A percentile compares a stretch with the other conserved stretches of the same genome.
Evolutionary conservation across 1,140 invertebrate genomes (phyloP).

Genomic region (Whitmania pigra): DNA sequence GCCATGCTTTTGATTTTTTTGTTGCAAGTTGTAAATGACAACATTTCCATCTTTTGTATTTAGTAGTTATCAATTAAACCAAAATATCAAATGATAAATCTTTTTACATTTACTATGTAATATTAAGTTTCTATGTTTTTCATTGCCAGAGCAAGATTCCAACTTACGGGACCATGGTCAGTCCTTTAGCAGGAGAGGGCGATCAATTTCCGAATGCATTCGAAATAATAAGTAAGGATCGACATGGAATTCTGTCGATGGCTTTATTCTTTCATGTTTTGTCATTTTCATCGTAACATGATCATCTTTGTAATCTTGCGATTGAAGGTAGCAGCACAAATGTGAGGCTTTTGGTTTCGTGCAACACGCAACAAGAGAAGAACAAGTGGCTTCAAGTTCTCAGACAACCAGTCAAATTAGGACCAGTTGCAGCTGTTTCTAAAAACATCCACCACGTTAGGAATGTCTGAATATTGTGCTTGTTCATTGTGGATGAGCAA

Average conservation of each 20-base stretch:
- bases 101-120: too few relatives aligned
- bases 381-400: conserved; percentile 72
- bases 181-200: conserved; percentile 56
- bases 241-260: conserved; percentile 12
- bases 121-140: too few relatives aligned
- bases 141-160: conserved; percentile 66
- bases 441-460: background rate
- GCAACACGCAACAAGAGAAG: conserved; percentile 67
- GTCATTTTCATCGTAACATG: too few relatives aligned
- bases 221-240: conserved; percentile 60
- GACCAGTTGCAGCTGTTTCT: conserved; percentile 24
- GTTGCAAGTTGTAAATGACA: too few relatives aligned
- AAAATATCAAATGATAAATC: too few relatives aligned
- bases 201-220: conserved; percentile 74
- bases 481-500: too few relatives aligned
- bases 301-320: too few relatives aligned
- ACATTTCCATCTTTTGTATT: too few relatives aligned
- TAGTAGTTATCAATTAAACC: too few relatives aligned
- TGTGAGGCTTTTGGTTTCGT: conserved; percentile 64
- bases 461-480: too few relatives aligned
- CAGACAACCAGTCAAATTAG: conserved; percentile 47
- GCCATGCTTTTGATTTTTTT: too few relatives aligned
- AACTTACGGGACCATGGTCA: conserved; percentile 66
- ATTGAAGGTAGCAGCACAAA: background rate
- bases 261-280: too few relatives aligned